Evolutionary conservation across 92 coral and sea anemone genomes (phyloP), one percentile per base, ranked within the genome.

Genomic region (Siderastrea siderea): DNA sequence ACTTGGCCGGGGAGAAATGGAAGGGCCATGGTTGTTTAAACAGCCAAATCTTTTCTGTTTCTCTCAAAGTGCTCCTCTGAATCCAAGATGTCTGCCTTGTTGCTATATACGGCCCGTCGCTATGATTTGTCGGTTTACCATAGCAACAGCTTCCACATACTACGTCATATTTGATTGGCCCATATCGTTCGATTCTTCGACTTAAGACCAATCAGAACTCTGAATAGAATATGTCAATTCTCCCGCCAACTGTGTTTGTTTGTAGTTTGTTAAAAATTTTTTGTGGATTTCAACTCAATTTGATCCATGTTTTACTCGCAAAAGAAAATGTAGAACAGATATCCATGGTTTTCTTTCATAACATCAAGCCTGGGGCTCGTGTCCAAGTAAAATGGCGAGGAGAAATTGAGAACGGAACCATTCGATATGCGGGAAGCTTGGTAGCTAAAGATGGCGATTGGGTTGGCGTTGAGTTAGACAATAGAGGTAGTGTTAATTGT

Each of bases 1-100:
- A 93, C 96, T 74, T 97, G 97, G 63, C 99, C 99, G 76, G 99
- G 98, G 53, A 97, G 98, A 75, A 97, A 94, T 74, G 99, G 99
- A 72, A 97, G 96, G 77, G 99, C 96, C 99, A 97, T 97, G 74
- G 48, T 80, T 50, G 63, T 78, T 67, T 60, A 11, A 57, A 5
- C 16, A 75, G 54, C 74, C 2, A 16, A 68, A 51, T 6, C 70
- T 17, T 48, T 16, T 38, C 65, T 38, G 67, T 47, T 67, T 16
- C 58, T 75, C 15, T 44, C 11, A 0, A 14, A 12, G 45, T 49
- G 52, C 84, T 68, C 54, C 55, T 82, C 70, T 77, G 72, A 47
- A 77, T 75, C 65, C 85, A 80, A 87, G 77, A 76, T 91, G 91
- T 87, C 91, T 62, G 48, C 91, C 81, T 49, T 82, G 94, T 91